These are phyloP conservation scores for Tapirus indicus DNA, from an alignment of 2,797 vertebrate species.

Conservation along the genomic window DNA sequence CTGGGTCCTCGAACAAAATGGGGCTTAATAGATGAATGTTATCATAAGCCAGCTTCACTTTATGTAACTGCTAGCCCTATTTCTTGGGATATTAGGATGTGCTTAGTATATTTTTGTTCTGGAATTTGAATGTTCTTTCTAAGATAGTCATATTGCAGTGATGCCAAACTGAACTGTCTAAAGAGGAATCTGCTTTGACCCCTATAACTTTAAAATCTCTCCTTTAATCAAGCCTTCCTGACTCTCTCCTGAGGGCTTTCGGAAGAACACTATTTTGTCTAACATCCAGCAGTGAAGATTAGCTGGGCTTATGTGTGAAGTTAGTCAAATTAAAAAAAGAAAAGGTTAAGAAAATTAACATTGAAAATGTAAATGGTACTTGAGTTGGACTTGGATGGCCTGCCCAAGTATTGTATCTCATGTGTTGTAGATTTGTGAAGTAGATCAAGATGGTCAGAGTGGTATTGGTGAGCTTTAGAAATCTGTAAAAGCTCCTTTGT, in stretches of 20 bases:
- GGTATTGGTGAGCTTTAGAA: conserved; percentile 16
- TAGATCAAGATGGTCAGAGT: conserved; percentile 30
- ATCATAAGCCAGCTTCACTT: conserved; percentile 55
- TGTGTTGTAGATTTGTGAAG: conserved; percentile 3
- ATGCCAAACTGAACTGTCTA: conserved; percentile 44
- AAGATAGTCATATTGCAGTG: neutral
- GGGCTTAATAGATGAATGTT: conserved; percentile 59
- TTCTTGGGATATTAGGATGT: conserved; percentile 50
- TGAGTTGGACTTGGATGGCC: neutral
- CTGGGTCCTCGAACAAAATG: conserved; percentile 51
- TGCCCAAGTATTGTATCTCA: neutral
- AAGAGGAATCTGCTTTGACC: conserved; percentile 56
- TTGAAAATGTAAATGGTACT: neutral
- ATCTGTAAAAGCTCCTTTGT: neutral
- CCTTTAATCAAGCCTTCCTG: conserved; percentile 48
- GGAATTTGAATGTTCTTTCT: conserved; percentile 61
- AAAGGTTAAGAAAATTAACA: conserved; percentile 13
- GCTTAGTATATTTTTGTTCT: conserved; percentile 60
- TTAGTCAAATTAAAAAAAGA: conserved; percentile 29
- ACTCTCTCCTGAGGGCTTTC: conserved; percentile 58
- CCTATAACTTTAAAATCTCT: conserved; percentile 53
- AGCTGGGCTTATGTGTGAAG: conserved; percentile 40
- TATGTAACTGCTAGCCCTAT: conserved; percentile 1
- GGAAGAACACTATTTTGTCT: conserved; percentile 61
- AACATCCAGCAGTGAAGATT: conserved; percentile 59